Evolutionary conservation across 2,888 invertebrate species (phyloP).

Genomic region (Gryllus longicercus): DNA sequence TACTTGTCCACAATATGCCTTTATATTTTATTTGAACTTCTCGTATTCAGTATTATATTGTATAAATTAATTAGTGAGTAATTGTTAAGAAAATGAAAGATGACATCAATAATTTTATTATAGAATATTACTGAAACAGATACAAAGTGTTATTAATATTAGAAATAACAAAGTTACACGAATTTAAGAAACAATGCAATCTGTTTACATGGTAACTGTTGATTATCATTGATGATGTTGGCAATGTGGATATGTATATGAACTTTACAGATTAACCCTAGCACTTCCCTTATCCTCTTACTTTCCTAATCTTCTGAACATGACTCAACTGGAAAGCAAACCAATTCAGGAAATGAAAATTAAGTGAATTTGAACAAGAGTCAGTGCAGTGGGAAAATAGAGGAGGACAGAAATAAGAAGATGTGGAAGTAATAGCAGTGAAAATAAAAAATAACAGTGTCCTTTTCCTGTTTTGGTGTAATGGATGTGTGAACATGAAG

Average conservation of each 20-base stretch:
- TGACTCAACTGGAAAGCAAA: background rate
- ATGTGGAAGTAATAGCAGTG: background rate
- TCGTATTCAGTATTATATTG: background rate
- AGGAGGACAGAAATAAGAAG: background rate
- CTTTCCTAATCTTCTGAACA: background rate
- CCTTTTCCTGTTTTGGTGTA: background rate
- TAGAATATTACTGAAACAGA: slow-evolving; percentile 1
- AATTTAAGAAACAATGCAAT: background rate
- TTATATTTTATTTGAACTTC: background rate
- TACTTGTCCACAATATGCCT: too few species aligned
- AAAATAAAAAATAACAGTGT: background rate
- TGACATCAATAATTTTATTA: background rate
- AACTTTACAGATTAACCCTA: background rate
- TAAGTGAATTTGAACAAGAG: background rate
- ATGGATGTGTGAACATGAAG: slow-evolving; percentile 22
- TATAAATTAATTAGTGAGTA: background rate
- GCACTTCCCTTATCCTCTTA: background rate
- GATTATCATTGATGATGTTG: slow-evolving; percentile 1
- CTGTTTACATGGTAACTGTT: slow-evolving; percentile 6
- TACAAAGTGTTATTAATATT: background rate
- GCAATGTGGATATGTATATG: background rate
- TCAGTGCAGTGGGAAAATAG: background rate
- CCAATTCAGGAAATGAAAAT: slow-evolving; percentile 7
- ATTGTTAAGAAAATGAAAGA: background rate
- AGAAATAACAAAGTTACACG: background rate